Evolutionary conservation across 2,113 vertebrate species (phyloP).

Genomic region (Rana temporaria): DNA sequence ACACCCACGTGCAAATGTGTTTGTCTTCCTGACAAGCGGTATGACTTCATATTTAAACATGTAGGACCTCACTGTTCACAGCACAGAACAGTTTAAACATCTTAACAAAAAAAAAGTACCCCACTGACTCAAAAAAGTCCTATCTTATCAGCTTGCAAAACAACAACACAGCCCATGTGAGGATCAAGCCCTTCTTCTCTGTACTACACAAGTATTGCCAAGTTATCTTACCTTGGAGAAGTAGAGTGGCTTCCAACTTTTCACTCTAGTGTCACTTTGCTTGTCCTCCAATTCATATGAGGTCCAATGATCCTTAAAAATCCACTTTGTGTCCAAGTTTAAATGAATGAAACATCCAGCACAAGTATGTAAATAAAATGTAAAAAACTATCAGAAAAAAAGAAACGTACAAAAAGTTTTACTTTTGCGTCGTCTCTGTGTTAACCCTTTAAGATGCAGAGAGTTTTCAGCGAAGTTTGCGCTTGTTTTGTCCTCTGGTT

Average conservation of each 20-base stretch:
- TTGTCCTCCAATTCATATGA: background rate
- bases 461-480: slow-evolving; percentile 40
- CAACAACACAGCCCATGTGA: background rate
- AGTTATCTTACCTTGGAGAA: slow-evolving; percentile 1
- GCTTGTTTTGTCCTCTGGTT: slow-evolving; percentile 43
- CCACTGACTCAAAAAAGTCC: background rate
- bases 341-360: slow-evolving; percentile 29
- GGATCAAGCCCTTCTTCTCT: background rate
- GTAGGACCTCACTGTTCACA: background rate
- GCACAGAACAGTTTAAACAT: background rate
- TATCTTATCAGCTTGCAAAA: background rate
- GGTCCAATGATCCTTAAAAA: slow-evolving; percentile 15
- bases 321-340: slow-evolving; percentile 16
- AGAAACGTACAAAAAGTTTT: slow-evolving; percentile 7
- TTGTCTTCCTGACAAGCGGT: background rate
- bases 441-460: background rate
- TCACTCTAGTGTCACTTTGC: background rate
- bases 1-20: background rate
- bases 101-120: background rate
- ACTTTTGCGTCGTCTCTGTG: background rate
- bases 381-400: background rate
- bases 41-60: background rate
- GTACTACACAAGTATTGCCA: background rate
- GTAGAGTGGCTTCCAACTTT: background rate
- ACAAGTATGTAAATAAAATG: background rate